These are phyloP conservation scores for Limenitis camilla DNA, from an alignment of 2,888 invertebrate genomes.

Conservation along the genomic window DNA sequence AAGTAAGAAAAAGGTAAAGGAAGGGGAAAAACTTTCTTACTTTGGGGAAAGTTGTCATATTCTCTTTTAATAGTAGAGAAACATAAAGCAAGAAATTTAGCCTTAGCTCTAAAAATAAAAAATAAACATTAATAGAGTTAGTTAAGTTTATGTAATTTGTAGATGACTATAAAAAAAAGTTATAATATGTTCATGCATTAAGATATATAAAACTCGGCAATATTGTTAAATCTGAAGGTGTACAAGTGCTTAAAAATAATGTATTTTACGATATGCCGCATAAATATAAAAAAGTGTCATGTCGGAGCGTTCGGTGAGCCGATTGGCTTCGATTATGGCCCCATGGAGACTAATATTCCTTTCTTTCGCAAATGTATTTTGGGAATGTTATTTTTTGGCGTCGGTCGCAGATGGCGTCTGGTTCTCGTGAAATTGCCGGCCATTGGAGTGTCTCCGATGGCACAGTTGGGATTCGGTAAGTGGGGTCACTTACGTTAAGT, in stretches of 20 bases:
- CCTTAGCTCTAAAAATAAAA: no score
- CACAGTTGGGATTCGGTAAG: constrained; percentile 57
- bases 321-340: constrained; percentile 73
- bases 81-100: no score
- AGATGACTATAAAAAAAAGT: no score
- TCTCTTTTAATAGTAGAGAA: no score
- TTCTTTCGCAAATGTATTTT: constrained; percentile 68
- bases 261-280: constrained; percentile 55
- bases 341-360: constrained; percentile 73
- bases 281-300: constrained; percentile 64
- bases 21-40: no score
- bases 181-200: no score
- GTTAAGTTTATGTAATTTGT: no score
- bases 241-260: constrained; percentile 41
- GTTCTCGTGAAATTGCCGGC: constrained; percentile 57
- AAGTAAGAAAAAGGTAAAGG: no score
- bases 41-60: no score
- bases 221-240: constrained; percentile 44
- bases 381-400: constrained; percentile 69
- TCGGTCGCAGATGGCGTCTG: constrained; percentile 67
- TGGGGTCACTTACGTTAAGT: constrained; percentile 72
- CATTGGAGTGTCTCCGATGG: constrained; percentile 48
- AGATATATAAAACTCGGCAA: background rate
- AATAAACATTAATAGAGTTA: no score
- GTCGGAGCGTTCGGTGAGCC: constrained; percentile 57